Base-by-base conservation (phyloP, 2,797 vertebrate genomes). In the Hypotaenidia philippensis region DNA sequence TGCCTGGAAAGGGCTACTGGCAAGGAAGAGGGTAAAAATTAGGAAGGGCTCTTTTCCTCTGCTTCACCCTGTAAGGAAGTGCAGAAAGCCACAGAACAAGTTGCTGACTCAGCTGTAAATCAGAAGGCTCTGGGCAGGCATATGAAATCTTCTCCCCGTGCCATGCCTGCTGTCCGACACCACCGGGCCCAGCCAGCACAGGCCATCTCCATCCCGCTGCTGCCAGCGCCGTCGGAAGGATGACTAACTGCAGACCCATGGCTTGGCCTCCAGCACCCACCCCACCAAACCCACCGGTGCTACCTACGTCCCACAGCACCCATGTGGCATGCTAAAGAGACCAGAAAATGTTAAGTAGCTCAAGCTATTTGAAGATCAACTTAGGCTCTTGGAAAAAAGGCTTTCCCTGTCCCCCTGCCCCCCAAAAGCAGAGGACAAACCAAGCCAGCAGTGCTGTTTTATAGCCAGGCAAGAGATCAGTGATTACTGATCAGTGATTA, bases 71-170 rank as follows among this genome's bases (percentile, higher is more conserved):
- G 13, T 18, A 40, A 44, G 60, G 59, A 56, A 57, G 56, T 3
- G 10, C 8, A 72, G 66, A 53, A 91, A 94, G 74, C 63, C 80
- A 93, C 88, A 40, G 44, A 92, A n/a, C 22, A 41, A 90, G 40
- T 32, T 80, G 74, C 74, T 85, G 92, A 87, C 72, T 95, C 75
- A 80, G 89, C 83, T 89, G 16, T 32, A 84, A 71, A n/a, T 31
- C 21, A 61, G 83, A 76, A 61, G 10, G 26, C 20, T 90, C 26
- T 4, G 0, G 23, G 29, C 45, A 71, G 85, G 49, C 0, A 3
- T 1, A 0, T 2, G 69, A 74, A 38, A 87, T 38, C 56, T 19
- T 31, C 25, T 9, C 44, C 11, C 2, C 4, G 11, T 11, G 32
- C 27, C 52, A 29, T 0, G 0, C 45, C 47, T 59, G 76, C 79